Base-by-base conservation (phyloP, 2,888 invertebrate genomes). In the Lycaena phlaeas region DNA sequence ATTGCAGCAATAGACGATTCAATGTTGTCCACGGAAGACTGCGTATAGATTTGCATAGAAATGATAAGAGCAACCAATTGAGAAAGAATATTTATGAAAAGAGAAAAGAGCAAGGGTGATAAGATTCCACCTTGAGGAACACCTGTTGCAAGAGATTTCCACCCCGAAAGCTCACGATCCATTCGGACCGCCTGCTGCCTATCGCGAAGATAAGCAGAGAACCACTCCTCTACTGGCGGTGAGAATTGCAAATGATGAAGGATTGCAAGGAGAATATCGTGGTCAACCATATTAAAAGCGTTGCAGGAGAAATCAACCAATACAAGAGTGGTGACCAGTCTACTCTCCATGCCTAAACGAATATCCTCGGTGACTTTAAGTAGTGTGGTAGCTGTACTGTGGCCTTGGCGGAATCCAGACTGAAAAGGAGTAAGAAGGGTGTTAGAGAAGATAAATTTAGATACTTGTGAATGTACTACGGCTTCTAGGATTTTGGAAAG, bases 401-500 rank as follows among this genome's bases (percentile, higher is more conserved):
- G 44, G 6, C 44, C 28, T 9, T 38, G 38, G 14, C 38, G n/a
- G n/a, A n/a, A 44, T 1, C 36, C 41, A 7, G 41, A 41, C 28
- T 44, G 41, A 10, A 29, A 39, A 4, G 38, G 27, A 14, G n/a
- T 27, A 1, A 40, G 25, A 4, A 40, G 29, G 5, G 37, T 42
- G 7, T 39, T 2, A 2, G 29, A 29, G 9, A 11, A 14, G 7
- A 42, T 7, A 15, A 37, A 41, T 14, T 2, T 3, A 2, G 39
- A 36, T 1, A 41, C n/a, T 31, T 44, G 27, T 12, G 36, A 27
- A 11, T 37, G 26, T 2, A 31, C 37, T 14, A 25, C 2, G 10
- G 29, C 25, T 30, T 45, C 45, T 2, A 45, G 27, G 9, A 34
- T 11, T 42, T 42, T 45, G 9, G 40, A 45, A 1, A 42, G 26